Conservation (phyloP, 2,113 vertebrate species). For the Struthio camelus region DNA sequence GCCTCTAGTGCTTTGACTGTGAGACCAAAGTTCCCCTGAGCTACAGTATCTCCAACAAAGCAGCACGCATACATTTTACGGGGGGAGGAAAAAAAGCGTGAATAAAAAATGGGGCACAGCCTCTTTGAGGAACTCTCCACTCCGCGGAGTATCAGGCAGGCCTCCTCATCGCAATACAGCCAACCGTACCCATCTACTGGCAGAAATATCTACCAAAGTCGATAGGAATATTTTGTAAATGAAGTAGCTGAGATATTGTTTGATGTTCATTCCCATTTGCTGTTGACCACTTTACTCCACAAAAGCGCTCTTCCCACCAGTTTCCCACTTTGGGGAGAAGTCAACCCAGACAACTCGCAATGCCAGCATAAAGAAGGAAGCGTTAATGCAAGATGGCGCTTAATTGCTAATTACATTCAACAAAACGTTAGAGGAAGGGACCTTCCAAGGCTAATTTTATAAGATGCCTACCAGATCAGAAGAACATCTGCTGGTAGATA, state of each 20-base stretch:
- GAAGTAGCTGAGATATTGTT: not conserved
- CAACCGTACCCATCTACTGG: not conserved
- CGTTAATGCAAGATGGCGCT: rapidly evolving
- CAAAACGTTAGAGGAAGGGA: not conserved
- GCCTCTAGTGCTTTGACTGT: not conserved
- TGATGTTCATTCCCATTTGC: not conserved
- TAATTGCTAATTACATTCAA: not conserved
- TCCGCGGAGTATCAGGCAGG: not conserved
- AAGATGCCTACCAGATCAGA: not conserved
- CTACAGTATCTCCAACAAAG: not conserved
- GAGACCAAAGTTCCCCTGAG: not conserved
- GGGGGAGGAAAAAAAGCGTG: not conserved
- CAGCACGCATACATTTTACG: not conserved
- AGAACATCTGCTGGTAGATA: not conserved
- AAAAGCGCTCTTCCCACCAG: not conserved
- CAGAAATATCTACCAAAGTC: not conserved
- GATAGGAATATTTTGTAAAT: not conserved
- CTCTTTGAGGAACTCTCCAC: not conserved
- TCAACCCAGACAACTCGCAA: not conserved
- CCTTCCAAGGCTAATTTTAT: not conserved
- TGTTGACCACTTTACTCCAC: not conserved
- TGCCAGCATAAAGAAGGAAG: rapidly evolving
- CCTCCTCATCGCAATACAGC: not conserved
- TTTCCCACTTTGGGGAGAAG: not conserved
- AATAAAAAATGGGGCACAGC: not conserved